phyloP scores from a whole-genome alignment of 2,797 vertebrate species.

The Spinibarbus caldwelli region DNA sequence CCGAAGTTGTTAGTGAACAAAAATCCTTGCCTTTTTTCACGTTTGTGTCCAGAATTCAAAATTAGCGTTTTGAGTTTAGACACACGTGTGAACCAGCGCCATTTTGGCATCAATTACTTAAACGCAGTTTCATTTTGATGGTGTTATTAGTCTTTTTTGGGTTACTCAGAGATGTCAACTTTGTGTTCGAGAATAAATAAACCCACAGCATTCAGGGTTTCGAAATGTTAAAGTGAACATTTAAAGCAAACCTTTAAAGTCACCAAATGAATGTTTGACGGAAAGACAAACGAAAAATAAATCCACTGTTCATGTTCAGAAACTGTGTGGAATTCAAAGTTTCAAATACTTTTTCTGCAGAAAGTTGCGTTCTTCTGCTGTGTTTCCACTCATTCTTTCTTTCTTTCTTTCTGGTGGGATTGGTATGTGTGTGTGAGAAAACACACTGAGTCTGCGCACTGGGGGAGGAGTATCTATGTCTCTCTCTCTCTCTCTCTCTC shows the following conservation, averaged over 20 bases:
- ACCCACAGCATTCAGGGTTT: background rate
- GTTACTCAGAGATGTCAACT: background rate
- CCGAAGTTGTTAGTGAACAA: background rate
- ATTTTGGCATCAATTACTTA: background rate
- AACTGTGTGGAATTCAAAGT: background rate
- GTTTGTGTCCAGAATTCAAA: background rate
- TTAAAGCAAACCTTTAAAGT: background rate
- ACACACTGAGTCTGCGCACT: constrained; percentile 75
- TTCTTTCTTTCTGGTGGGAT: constrained; percentile 48
- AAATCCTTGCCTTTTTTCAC: background rate
- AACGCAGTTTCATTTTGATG: background rate
- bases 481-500: no score
- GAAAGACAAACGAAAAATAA: background rate
- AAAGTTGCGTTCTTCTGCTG: background rate
- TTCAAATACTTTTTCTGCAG: background rate
- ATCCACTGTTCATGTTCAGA: background rate
- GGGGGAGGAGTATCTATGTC: constrained; percentile 78
- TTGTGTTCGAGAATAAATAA: background rate
- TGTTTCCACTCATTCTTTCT: background rate
- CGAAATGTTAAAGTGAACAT: background rate
- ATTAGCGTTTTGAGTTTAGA: background rate
- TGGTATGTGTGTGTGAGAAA: constrained; percentile 56
- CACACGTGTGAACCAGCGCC: background rate
- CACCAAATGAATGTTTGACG: background rate
- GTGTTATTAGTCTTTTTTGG: background rate